Percentiles rank a stretch among this genome's conserved stretches.
Evolutionary conservation across 1,140 invertebrate species (phyloP).

Genomic region (Cyrtorhinus lividipennis): DNA sequence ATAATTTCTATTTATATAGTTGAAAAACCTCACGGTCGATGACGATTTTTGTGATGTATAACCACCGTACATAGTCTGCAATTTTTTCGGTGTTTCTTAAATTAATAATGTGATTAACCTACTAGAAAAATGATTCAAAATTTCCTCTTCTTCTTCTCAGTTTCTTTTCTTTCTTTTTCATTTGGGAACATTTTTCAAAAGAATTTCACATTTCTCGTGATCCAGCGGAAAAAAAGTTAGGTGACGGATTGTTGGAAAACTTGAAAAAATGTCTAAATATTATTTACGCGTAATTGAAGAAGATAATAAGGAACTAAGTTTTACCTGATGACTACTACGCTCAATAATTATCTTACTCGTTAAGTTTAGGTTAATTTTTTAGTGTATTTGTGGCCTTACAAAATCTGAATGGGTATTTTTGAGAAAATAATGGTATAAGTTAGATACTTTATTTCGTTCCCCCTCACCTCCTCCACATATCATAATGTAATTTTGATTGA

Average conservation of each 20-base stretch:
- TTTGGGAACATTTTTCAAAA: background rate
- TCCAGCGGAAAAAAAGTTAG: background rate
- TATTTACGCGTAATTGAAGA: background rate
- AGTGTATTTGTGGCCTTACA: constrained; percentile 6
- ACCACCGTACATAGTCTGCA: constrained; percentile 2
- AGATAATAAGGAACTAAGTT: constrained; percentile 5
- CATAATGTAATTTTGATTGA: background rate
- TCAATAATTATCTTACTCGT: constrained; percentile 4
- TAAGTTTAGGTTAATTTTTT: background rate
- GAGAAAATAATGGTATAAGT: background rate
- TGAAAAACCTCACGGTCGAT: background rate
- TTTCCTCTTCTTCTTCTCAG: no score
- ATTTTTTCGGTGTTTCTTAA: background rate
- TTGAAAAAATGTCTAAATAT: background rate
- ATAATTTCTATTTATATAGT: background rate
- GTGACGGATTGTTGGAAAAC: background rate
- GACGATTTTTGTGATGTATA: constrained; percentile 2
- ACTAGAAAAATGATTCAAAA: background rate
- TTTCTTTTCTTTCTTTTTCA: background rate
- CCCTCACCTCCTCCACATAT: background rate
- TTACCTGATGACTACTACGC: constrained; percentile 8
- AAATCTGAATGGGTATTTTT: background rate
- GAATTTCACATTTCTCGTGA: background rate
- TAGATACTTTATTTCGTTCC: background rate
- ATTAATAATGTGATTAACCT: no score